A percentile compares a stretch with the other conserved stretches of the same genome.
Evolutionary conservation across 2,797 vertebrate species (phyloP).

Genomic region (Poliocrania exsul): DNA sequence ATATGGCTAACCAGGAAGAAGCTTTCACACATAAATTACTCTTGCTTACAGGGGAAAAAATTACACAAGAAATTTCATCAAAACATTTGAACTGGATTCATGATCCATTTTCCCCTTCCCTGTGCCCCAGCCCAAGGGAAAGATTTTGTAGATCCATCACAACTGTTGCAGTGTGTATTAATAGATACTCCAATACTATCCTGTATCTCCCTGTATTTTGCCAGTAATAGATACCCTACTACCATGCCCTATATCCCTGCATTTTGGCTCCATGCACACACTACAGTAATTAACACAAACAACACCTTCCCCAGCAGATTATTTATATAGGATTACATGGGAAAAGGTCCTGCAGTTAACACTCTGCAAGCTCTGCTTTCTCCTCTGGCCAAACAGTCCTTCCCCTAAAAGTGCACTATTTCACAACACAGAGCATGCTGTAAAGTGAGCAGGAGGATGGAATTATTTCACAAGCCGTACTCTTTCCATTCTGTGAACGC

Average conservation of each 20-base stretch:
- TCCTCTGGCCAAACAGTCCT: background rate
- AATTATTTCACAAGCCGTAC: background rate
- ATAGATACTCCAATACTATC: background rate
- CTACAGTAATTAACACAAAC: background rate
- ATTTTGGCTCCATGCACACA: background rate
- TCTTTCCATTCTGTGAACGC: background rate
- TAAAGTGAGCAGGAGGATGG: background rate
- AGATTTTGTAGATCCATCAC: background rate
- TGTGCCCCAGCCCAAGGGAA: background rate
- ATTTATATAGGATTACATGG: rapidly evolving
- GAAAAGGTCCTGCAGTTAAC: background rate
- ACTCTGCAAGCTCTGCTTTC: background rate
- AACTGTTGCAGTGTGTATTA: background rate
- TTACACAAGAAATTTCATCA: background rate
- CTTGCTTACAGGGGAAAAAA: background rate
- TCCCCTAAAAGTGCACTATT: background rate
- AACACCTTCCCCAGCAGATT: background rate
- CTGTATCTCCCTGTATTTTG: background rate
- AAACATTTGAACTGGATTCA: background rate
- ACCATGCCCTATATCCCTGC: background rate
- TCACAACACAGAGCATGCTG: background rate
- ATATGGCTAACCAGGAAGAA: background rate
- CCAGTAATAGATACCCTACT: background rate
- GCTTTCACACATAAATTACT: background rate
- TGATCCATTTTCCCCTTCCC: background rate